Base-by-base conservation (phyloP, 2,888 invertebrate species). In the Pollenia griseotomentosa region DNA sequence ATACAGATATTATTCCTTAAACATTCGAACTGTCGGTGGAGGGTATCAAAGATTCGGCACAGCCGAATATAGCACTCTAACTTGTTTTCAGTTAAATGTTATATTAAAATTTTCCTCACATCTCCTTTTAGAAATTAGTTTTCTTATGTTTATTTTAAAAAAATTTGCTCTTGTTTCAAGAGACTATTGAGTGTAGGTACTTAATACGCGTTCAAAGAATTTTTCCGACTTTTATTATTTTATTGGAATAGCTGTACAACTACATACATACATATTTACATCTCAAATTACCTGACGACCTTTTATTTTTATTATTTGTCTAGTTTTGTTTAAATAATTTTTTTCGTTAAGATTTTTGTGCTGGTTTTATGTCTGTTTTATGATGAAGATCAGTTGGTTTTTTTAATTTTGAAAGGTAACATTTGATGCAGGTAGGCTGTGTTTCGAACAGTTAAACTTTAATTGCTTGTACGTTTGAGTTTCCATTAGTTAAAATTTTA, bases 201-300 rank as follows among this genome's bases (percentile, higher is more conserved):
- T 51, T 57, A 40, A 55, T 53, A 53, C 14, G 59, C 42, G 8
- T 71, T 80, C 77, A 81, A 83, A 77, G 65, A 46, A 59, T 11
- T 46, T 51, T 65, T 61, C 71, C 75, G 75, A 71, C 75, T 40
- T 59, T 79, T 83, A 77, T 57, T 57, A 83, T 65, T 74, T 66
- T 53, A 40, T 11, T 0, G 71, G 19, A 51, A 46, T 70, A 70
- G 68, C 23, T 16, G 74, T 71, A 33, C 57, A 59, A 59, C 19
- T 40, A 82, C 16, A 16, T 53, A 53, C 46, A 55, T 80, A 80
- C 63, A 71, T 81, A 75, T 83, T 63, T 75, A 51, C 75, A 65
- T 63, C 40, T 75, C 40, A 74, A 63, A 42, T 23, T 74, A 51
- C 61, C 51, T 42, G 33, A 6, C 5, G 33, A 33, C 33, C 33